Conservation (phyloP, 2,888 invertebrate genomes). For the Ophioninae sp. region DNA sequence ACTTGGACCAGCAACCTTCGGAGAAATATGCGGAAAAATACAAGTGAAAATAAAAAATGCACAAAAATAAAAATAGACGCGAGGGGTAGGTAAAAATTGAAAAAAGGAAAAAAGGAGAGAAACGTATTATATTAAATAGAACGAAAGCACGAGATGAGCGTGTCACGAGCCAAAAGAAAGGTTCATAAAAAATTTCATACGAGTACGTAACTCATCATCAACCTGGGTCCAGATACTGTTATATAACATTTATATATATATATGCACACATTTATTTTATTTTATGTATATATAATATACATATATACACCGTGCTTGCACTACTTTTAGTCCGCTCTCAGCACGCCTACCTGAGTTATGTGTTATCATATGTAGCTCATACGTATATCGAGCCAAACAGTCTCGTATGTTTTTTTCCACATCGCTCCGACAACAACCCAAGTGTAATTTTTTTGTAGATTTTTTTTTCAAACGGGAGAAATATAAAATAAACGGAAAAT, state of each 20-base stretch:
- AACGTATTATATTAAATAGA: slow-evolving; percentile 7
- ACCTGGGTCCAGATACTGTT: slow-evolving; percentile 22
- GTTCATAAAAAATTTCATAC: slow-evolving; percentile 47
- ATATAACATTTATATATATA: background rate
- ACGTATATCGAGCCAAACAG: background rate
- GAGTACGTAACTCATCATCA: slow-evolving; percentile 43
- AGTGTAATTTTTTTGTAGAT: background rate
- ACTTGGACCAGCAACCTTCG: background rate
- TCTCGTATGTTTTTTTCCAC: background rate
- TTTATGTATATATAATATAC: too few relatives aligned
- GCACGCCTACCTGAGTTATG: background rate
- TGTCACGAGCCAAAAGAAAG: slow-evolving; percentile 19
- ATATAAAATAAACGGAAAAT: too few relatives aligned
- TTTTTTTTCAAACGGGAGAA: background rate
- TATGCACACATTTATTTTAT: too few relatives aligned
- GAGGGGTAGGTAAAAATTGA: background rate
- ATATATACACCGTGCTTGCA: background rate
- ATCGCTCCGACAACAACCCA: background rate
- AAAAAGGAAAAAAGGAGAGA: background rate
- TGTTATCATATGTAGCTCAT: background rate
- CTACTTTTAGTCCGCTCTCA: background rate
- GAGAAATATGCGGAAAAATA: background rate
- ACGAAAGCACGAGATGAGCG: slow-evolving; percentile 21
- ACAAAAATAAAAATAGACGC: background rate
- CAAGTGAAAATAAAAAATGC: background rate